Conservation (phyloP, 2,888 invertebrate species). For the Spodoptera littoralis region DNA sequence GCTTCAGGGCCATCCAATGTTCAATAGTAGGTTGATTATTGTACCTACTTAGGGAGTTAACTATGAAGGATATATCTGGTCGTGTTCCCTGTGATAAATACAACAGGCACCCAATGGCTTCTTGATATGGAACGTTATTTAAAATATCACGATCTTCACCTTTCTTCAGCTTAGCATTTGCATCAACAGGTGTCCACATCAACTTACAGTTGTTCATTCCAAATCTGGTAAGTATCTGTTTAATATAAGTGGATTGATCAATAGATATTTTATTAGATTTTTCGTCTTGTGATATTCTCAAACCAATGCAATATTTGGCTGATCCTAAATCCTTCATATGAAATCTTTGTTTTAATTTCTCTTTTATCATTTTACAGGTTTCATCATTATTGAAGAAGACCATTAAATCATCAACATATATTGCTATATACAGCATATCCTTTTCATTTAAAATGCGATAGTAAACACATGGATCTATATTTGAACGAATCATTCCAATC, state of each 20-base stretch:
- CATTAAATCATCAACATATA: background rate
- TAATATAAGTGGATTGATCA: background rate
- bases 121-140: slow-evolving; percentile 22
- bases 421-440: background rate
- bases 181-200: slow-evolving; percentile 6
- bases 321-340: background rate
- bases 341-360: background rate
- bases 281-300: background rate
- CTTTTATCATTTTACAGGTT: background rate
- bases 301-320: background rate
- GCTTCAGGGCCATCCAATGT: slow-evolving; percentile 24
- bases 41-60: slow-evolving; percentile 12
- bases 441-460: background rate
- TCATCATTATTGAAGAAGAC: background rate
- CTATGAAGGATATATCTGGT: slow-evolving; percentile 18
- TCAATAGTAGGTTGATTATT: slow-evolving; percentile 12
- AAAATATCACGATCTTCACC: slow-evolving; percentile 5
- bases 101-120: slow-evolving; percentile 12
- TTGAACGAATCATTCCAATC: background rate
- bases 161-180: background rate
- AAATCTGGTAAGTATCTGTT: background rate
- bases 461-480: background rate
- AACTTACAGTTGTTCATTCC: background rate
- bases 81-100: slow-evolving; percentile 21
- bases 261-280: background rate